Percentiles rank a stretch among this genome's conserved stretches.
Conservation (phyloP, 1,140 invertebrate species). For the Hyphantria cunea region DNA sequence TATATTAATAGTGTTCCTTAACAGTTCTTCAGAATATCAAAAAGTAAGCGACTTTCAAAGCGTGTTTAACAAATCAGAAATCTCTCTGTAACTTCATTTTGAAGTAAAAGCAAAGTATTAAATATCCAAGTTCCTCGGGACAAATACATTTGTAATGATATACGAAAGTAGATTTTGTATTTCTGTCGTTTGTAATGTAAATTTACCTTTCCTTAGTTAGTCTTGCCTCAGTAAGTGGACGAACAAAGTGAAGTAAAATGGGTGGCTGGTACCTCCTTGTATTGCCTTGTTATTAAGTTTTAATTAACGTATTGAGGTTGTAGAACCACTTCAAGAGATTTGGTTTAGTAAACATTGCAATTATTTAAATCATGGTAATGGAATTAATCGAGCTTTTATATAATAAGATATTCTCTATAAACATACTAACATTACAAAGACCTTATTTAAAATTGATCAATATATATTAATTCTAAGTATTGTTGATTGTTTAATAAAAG, state of each 20-base stretch:
- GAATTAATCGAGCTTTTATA: too few relatives aligned
- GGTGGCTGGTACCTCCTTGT: slow-evolving; percentile 6
- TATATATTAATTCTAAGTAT: too few relatives aligned
- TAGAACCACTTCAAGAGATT: slow-evolving; percentile 6
- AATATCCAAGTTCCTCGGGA: slow-evolving; percentile 27
- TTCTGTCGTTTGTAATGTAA: slow-evolving; percentile 48
- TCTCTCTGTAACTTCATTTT: too few relatives aligned
- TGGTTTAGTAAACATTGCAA: neutral
- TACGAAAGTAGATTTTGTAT: slow-evolving; percentile 35
- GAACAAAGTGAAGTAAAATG: slow-evolving; percentile 23
- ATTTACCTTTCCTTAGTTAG: slow-evolving; percentile 43
- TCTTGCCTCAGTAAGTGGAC: slow-evolving; percentile 9
- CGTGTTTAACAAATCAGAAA: slow-evolving; percentile 3
- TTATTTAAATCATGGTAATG: neutral
- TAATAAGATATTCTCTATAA: too few relatives aligned
- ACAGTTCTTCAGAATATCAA: too few relatives aligned
- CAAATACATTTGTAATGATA: slow-evolving; percentile 28
- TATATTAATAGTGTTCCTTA: too few relatives aligned
- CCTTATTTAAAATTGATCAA: too few relatives aligned
- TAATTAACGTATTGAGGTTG: slow-evolving; percentile 33
- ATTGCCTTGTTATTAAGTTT: slow-evolving; percentile 32
- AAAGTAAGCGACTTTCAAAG: too few relatives aligned
- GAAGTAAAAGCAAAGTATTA: slow-evolving; percentile 27
- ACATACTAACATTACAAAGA: too few relatives aligned
- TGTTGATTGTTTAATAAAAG: too few relatives aligned